Percentiles rank a stretch among this genome's conserved stretches.
These are phyloP conservation scores for Rutilus rutilus DNA, from an alignment of 2,113 vertebrate genomes.

Conservation along the genomic window DNA sequence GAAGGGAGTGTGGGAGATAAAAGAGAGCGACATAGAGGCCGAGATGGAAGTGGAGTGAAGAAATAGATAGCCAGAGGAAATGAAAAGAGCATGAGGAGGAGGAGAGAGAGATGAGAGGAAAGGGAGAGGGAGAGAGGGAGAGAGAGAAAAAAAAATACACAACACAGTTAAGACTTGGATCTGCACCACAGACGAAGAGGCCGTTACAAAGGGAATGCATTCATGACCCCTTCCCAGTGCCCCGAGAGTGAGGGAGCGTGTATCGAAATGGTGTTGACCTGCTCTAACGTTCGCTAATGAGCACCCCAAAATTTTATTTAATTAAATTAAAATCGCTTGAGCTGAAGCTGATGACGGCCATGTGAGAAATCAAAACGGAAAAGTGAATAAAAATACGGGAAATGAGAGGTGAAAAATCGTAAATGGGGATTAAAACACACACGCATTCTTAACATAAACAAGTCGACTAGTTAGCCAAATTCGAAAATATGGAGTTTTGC, in stretches of 20 bases:
- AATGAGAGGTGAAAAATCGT: background rate
- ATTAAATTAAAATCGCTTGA: slow-evolving; percentile 11
- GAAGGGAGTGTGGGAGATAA: slow-evolving; percentile 11
- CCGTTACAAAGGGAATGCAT: slow-evolving; percentile 26
- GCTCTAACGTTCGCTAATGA: slow-evolving; percentile 7
- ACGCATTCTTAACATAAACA: background rate
- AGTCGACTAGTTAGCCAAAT: background rate
- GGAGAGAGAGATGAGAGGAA: slow-evolving; percentile 52
- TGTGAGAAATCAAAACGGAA: slow-evolving; percentile 22
- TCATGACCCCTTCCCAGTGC: slow-evolving; percentile 40
- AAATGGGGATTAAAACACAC: background rate
- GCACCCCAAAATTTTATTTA: slow-evolving; percentile 4
- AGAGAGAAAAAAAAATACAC: slow-evolving; percentile 36
- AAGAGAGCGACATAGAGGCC: slow-evolving; percentile 12
- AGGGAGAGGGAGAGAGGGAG: background rate
- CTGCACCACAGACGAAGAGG: slow-evolving; percentile 11
- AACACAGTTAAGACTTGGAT: slow-evolving; percentile 36
- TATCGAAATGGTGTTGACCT: background rate
- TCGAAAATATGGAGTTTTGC: background rate
- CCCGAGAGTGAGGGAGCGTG: background rate
- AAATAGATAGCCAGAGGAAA: slow-evolving; percentile 34
- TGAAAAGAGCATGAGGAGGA: slow-evolving; percentile 16
- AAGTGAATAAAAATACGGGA: background rate
- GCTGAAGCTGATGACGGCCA: background rate
- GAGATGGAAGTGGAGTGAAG: slow-evolving; percentile 10